Evolutionary conservation across 2,797 vertebrate genomes (phyloP).

Genomic region (Tolypeutes matacus): DNA sequence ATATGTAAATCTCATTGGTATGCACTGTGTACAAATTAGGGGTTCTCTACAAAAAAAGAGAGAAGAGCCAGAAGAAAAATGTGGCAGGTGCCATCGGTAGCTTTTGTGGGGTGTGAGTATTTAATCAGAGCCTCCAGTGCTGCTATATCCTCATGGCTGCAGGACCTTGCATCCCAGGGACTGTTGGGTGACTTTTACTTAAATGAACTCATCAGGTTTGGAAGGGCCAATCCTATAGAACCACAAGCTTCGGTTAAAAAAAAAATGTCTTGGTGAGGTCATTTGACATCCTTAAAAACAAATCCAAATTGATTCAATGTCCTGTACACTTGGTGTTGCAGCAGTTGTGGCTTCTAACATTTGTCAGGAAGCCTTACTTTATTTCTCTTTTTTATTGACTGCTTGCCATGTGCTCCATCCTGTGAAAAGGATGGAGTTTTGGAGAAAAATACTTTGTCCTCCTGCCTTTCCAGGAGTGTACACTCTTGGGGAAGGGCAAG

Average conservation of each 20-base stretch:
- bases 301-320: neutral
- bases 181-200: slow-evolving; percentile 44
- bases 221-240: neutral
- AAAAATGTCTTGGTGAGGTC: slow-evolving; percentile 1
- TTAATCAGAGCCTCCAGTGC: slow-evolving; percentile 29
- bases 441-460: neutral
- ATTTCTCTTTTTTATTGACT: slow-evolving; percentile 50
- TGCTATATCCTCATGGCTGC: neutral
- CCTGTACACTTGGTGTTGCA: neutral
- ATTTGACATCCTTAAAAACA: slow-evolving; percentile 47
- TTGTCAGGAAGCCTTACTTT: slow-evolving; percentile 45
- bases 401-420: neutral
- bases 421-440: slow-evolving; percentile 14
- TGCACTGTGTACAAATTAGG: slow-evolving; percentile 67
- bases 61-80: slow-evolving; percentile 49
- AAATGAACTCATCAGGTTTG: neutral
- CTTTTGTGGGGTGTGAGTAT: slow-evolving; percentile 53
- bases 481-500: neutral
- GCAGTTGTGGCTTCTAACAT: neutral
- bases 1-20: slow-evolving; percentile 68
- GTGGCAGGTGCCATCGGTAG: neutral
- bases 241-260: neutral
- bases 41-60: slow-evolving; percentile 38
- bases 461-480: neutral
- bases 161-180: neutral